Percentiles rank a stretch among this genome's conserved stretches.
These are phyloP conservation scores for Agapornis canus DNA, from an alignment of 2,797 vertebrate species.

Conservation along the genomic window DNA sequence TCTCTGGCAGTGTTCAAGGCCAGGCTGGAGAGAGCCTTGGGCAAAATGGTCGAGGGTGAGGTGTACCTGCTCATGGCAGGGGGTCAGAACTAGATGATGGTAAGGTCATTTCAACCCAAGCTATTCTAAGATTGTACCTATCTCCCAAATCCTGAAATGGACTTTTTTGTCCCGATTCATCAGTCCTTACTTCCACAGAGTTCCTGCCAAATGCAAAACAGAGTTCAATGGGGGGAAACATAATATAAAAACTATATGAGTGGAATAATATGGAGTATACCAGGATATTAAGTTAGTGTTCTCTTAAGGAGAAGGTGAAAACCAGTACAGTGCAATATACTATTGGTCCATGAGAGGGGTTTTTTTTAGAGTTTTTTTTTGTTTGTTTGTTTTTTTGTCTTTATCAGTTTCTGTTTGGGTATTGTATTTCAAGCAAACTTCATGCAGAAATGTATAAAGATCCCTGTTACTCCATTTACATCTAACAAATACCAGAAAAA, in stretches of 20 bases:
- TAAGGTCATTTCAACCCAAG: neutral
- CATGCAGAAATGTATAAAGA: neutral
- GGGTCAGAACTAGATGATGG: neutral
- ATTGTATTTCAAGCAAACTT: neutral
- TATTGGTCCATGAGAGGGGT: neutral
- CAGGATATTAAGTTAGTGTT: neutral
- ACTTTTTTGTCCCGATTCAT: neutral
- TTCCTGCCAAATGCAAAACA: neutral
- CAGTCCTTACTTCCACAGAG: neutral
- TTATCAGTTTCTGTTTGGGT: neutral
- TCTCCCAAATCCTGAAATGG: neutral
- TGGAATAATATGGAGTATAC: neutral
- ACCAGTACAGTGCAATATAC: neutral
- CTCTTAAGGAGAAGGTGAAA: neutral
- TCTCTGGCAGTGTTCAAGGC: neutral
- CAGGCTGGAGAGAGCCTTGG: neutral
- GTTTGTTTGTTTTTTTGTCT: neutral
- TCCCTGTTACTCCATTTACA: neutral
- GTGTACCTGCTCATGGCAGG: neutral
- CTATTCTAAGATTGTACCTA: neutral
- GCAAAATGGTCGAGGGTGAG: neutral
- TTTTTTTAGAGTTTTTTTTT: neutral
- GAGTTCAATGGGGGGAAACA: neutral
- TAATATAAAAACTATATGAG: neutral
- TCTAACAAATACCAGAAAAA: neutral